Percentiles rank a stretch among this genome's conserved stretches.
Evolutionary conservation across 2,888 invertebrate species (phyloP).

Genomic region (Meiosimyza platycephala): DNA sequence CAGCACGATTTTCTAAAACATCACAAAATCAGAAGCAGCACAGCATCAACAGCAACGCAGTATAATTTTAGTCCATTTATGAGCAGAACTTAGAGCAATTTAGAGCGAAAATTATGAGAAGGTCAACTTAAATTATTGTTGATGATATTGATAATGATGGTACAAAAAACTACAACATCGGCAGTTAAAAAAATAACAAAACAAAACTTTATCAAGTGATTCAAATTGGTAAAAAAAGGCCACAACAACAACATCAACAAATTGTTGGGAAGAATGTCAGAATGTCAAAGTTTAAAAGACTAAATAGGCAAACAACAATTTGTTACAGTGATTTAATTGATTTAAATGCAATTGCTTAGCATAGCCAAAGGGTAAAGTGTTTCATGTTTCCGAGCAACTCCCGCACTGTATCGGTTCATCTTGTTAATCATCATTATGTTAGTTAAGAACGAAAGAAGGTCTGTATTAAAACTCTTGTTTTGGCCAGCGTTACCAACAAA

Average conservation of each 20-base stretch:
- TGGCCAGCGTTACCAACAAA: not conserved
- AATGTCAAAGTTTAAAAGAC: conserved; percentile 23
- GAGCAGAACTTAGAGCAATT: too few species aligned
- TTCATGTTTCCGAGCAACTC: not conserved
- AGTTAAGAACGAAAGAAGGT: conserved; percentile 7
- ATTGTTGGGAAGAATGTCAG: conserved; percentile 23
- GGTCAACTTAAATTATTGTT: too few species aligned
- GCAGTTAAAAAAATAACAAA: not conserved
- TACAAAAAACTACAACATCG: too few species aligned
- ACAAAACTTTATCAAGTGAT: conserved; percentile 15
- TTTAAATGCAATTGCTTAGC: conserved; percentile 20
- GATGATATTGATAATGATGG: too few species aligned
- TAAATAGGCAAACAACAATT: not conserved
- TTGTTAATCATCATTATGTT: conserved; percentile 1
- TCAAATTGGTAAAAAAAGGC: not conserved
- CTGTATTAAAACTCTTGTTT: not conserved
- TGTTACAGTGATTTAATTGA: conserved; percentile 13
- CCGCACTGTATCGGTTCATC: not conserved
- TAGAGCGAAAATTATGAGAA: too few species aligned
- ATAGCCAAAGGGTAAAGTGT: not conserved
- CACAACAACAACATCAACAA: not conserved
- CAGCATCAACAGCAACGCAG: conserved; percentile 1
- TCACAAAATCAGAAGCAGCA: not conserved
- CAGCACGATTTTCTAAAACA: not conserved
- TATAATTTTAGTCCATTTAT: too few species aligned